Base-by-base conservation (phyloP, 2,888 invertebrate genomes). In the Bellardia pandia region DNA sequence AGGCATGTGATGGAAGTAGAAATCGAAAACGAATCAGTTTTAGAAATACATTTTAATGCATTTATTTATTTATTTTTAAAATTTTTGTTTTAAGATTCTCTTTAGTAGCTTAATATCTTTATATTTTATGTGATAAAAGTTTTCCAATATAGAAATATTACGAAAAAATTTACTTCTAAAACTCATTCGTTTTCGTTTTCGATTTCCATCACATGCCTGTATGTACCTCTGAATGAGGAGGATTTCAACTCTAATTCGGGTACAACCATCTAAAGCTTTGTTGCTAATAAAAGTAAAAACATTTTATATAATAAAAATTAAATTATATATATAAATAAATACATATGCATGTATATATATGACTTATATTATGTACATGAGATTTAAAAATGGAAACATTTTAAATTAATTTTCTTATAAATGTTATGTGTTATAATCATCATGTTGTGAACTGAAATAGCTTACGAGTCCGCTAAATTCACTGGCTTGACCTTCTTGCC, bases 381-480 rank as follows among this genome's bases (percentile, higher is more conserved):
- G 37, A 64, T 69, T 81, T 42, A 45, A 8, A 11, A 23, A 60
- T 23, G 33, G 11, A 64, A 72, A 33, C 30, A 23, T 68, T 72
- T 66, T 66, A 64, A 37, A 75, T 48, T 37, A 16, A 81, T 0
- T 8, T 56, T 40, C 56, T 85, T 86, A 86, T 72, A 81, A 75
- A 64, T 88, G 94, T 95, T 96, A 96, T 94, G 96, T 96, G 93
- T 97, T 97, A 91, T 97, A 95, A 94, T 98, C 97, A 92, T 98
- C 98, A 93, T 98, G 96, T 93, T 98, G 98, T 92, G 97, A 97
- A 90, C 98, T 98, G 94, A 98, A 98, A 94, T 98, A 98, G 93
- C 97, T 98, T 85, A 98, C 98, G 90, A 98, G 95, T 5, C 98
- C 98, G 56, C 98, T 98, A 93, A 98, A 98, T 92, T 97, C 98